Evolutionary conservation across 2,888 invertebrate species (phyloP).

Genomic region (Polydrusus cervinus): DNA sequence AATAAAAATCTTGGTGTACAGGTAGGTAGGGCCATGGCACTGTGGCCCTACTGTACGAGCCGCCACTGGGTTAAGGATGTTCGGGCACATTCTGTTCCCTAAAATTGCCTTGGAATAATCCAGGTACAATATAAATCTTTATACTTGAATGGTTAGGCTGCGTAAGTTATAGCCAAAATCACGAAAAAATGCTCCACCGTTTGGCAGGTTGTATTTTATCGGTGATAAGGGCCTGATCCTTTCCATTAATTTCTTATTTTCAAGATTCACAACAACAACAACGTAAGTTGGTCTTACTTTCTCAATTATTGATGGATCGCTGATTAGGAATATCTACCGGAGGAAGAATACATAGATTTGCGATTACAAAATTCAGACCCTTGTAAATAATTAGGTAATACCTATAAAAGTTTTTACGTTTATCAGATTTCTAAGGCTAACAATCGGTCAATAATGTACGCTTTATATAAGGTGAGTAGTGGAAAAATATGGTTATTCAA

Average conservation of each 20-base stretch:
- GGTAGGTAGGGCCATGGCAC: too few relatives aligned
- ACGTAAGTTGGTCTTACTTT: not conserved
- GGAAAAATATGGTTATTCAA: too few relatives aligned
- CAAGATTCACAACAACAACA: not conserved
- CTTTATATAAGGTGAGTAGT: too few relatives aligned
- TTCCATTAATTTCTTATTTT: slow-evolving; percentile 14
- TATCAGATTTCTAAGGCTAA: too few relatives aligned
- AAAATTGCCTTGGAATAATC: not conserved
- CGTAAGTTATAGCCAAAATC: not conserved
- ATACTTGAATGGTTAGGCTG: not conserved
- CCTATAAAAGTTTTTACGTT: too few relatives aligned
- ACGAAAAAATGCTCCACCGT: not conserved
- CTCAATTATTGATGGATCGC: not conserved
- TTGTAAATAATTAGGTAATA: too few relatives aligned
- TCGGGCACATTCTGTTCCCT: not conserved
- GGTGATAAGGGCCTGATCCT: slow-evolving; percentile 6
- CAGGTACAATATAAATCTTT: not conserved
- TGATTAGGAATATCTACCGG: not conserved
- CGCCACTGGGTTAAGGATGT: too few relatives aligned
- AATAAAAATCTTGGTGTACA: too few relatives aligned
- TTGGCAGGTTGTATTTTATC: slow-evolving; percentile 11
- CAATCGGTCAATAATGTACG: too few relatives aligned
- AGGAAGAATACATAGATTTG: not conserved
- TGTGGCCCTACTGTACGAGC: too few relatives aligned
- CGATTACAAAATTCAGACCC: not conserved